Base-by-base conservation (phyloP, 35 echinoderm and acorn worm species). In the Holothuria glaberrima region DNA sequence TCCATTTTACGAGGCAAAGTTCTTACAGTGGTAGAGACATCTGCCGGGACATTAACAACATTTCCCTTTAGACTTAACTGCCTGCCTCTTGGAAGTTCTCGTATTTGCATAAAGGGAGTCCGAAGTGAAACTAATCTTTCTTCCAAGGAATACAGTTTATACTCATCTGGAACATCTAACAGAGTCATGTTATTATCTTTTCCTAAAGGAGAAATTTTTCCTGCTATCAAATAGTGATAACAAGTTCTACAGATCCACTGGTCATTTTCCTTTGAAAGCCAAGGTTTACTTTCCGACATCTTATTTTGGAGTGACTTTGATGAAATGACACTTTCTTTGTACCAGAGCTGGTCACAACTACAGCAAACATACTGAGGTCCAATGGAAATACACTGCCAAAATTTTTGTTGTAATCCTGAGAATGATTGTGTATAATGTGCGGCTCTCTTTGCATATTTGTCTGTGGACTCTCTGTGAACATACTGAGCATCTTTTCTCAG, bases 41-140 rank as follows among this genome's bases (percentile, higher is more conserved):
- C 74, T 34, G 73, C 52, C 63, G 60, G 52, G 9, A 90, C 89
- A 90, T 90, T 90, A 1, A 90, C 52, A 90, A 90, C 75, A 81
- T 90, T 90, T 9, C 89, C 89, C 66, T 82, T 90, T 0, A 90
- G 12, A 48, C 27, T 81, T 16, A 81, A 46, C 48, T 90, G 89
- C 64, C 89, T 45, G 25, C 74, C 89, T 81, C 74, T 90, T 4
- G 89, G 89, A 45, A 90, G 72, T 90, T 90, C 89, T 66, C 75
- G 30, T 20, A 90, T 76, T 80, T 90, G 89, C 89, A 90, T 90
- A 41, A 90, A 90, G 80, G 89, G 89, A 35, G 60, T 90, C 19
- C 89, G 46, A 19, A 90, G 59, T 5, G 89, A 73, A 20, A 90
- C 89, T 45, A 80, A 48, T 82, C 89, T 78, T 80, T 90, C 74